Evolutionary conservation across 2,888 invertebrate species (phyloP), one percentile per base, ranked within the genome.

Genomic region (Sialis lutaria): DNA sequence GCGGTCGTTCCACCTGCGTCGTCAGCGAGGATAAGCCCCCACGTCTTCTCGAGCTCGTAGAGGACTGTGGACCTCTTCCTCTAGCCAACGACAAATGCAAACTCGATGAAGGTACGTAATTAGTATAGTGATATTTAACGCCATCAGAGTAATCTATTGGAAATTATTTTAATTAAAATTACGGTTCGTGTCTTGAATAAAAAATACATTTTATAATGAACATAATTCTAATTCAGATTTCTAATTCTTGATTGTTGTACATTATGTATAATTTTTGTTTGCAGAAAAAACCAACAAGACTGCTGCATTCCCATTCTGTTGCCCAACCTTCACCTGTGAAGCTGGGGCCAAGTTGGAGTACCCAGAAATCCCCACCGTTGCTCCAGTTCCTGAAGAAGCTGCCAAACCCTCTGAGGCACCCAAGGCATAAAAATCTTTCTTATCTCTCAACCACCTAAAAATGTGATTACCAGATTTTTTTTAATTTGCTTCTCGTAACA

Each of bases 21-120:
- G 73, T 79, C 55, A 80, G 81, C 54, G 83, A 86, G 53, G 83
- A 86, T 60, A 71, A 74, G 53, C 77, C 82, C 33, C 77, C 80
- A 35, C 77, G 83, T 57, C 75, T 89, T 0, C 69, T 88, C 53
- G 88, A 89, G 67, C 70, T 86, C 55, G 88, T 88, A 1, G 87
- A 89, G 60, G 90, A 90, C 67, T 91, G 90, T 58, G 90, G 90
- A 8, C 89, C 90, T 12, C 72, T 89, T 53, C 90, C 90, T 5
- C 72, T 89, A 53, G 79, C 86, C 51, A 90, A 90, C 65, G 81
- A 82, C 52, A 87, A 87, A 62, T 90, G 90, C 76, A 87, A 88
- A 64, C 75, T 90, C 50, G 86, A 82, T 55, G 72, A 73, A 52
- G 66, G 67, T 67, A 58, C 51, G 48, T 40, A 45, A 37, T 42